phyloP scores from a whole-genome alignment of 2,797 vertebrate species.

The Pitangus sulphuratus region DNA sequence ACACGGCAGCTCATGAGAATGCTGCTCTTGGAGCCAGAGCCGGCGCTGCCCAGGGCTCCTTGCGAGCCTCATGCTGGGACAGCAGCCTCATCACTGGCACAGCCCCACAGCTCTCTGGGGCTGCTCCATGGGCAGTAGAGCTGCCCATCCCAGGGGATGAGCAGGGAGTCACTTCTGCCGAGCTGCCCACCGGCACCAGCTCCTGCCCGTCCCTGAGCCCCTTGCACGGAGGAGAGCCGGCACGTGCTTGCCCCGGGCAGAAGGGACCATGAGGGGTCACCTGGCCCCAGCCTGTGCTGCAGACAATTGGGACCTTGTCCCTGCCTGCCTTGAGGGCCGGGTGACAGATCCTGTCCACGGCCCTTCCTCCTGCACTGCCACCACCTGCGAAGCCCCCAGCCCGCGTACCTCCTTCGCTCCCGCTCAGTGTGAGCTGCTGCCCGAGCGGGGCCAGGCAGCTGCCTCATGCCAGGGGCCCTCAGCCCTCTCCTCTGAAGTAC shows the following conservation, averaged over 20 bases:
- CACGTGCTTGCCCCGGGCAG: fast-evolving
- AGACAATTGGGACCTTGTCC: neutral
- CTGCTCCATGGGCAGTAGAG: fast-evolving
- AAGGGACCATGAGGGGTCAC: neutral
- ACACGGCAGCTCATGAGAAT: neutral
- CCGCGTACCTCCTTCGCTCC: fast-evolving
- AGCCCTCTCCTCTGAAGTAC: neutral
- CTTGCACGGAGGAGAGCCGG: fast-evolving
- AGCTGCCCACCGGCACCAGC: neutral
- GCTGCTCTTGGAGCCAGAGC: neutral
- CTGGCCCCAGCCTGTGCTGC: fast-evolving
- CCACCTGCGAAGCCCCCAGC: fast-evolving
- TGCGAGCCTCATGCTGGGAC: fast-evolving
- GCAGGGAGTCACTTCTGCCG: fast-evolving
- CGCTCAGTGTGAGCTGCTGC: neutral
- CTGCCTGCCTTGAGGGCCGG: fast-evolving
- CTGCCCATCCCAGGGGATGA: fast-evolving
- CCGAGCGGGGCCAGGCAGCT: fast-evolving
- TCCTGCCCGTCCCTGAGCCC: fast-evolving
- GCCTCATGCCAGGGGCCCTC: neutral
- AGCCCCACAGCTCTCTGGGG: fast-evolving
- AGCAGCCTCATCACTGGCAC: fast-evolving
- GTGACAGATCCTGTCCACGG: neutral
- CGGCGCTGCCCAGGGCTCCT: neutral
- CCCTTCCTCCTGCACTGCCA: neutral